Evolutionary conservation across 1,140 invertebrate genomes (phyloP).

Genomic region (Drosophila pseudoobscura): DNA sequence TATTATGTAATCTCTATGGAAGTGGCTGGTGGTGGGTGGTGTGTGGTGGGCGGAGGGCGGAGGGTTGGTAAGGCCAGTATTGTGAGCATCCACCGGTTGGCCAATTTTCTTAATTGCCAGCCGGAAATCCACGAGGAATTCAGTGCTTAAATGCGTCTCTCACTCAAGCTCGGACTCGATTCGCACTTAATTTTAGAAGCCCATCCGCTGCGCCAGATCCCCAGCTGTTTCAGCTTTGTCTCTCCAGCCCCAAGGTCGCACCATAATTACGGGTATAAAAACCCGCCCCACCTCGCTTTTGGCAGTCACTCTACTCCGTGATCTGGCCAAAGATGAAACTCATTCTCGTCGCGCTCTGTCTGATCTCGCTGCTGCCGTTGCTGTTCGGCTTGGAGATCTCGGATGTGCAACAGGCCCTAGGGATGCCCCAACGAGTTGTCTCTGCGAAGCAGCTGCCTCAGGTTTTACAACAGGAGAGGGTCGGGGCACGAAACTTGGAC

Average conservation of each 20-base stretch:
- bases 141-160: conserved; percentile 1
- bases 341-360: conserved; percentile 14
- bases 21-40: too few species aligned
- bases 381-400: conserved; percentile 5
- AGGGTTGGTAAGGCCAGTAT: conserved; percentile 37
- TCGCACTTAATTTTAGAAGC: conserved; percentile 27
- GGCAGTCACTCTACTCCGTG: conserved; percentile 22
- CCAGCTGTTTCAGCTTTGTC: conserved; percentile 26
- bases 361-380: conserved; percentile 34
- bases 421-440: too few species aligned
- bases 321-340: conserved; percentile 33
- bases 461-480: neutral
- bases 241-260: neutral
- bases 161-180: neutral
- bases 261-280: conserved; percentile 35
- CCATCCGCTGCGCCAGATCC: conserved; percentile 5
- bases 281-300: conserved; percentile 8
- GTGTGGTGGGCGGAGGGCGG: neutral
- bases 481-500: conserved; percentile 25
- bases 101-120: conserved; percentile 74
- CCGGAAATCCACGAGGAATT: conserved; percentile 27
- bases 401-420: neutral
- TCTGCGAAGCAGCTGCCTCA: neutral
- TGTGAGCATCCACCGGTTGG: conserved; percentile 24
- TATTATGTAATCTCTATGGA: conserved; percentile 53